Base-by-base conservation (phyloP, 2,888 invertebrate genomes). In the Pseudoips prasinana region DNA sequence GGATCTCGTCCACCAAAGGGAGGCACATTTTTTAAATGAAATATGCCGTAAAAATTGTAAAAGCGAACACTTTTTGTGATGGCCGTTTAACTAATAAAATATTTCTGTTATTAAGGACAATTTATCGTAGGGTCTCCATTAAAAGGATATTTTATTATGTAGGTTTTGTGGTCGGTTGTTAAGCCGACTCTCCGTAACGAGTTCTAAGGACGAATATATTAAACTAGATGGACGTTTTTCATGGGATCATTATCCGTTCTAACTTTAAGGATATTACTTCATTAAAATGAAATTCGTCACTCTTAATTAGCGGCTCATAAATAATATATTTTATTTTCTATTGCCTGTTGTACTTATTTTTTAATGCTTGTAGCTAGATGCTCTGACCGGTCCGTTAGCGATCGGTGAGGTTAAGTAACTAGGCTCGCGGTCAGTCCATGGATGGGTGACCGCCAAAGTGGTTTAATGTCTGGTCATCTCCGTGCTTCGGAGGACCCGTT, bases 101-200 rank as follows among this genome's bases (percentile, higher is more conserved):
- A 83, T 84, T 81, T 80, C 76, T 71, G 67, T 76, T 83, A 86
- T 87, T 87, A 83, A 56, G 66, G 65, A 68, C 69, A 82, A 84
- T 86, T 85, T 86, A 88, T 87, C 55, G 74, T 56, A 42, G 58
- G 59, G 41, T 67, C 71, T 75, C 78, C 66, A 81, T 82, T 84
- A 82, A 77, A 77, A 73, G 66, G 65, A 58, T 79, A 81, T 73
- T 86, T 86, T 86, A 84, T 81, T 61, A 68, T 83, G 77, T 84
- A 65, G 72, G 70, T 78, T 82, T 83, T 75, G 70, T 71, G 54
- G 46, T 46, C 62, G 69, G 64, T 57, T 53, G 66, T 70, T 69
- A 65, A 71, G 64, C 56, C 50, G 64, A 65, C 64, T 58, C 64
- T 58, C 51, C 29, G 60, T 67, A 74, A 73, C 68, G 64, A 72